Percentiles rank a stretch among this genome's conserved stretches.
Conservation (phyloP, 2,797 vertebrate species). For the Tamandua tetradactyla region DNA sequence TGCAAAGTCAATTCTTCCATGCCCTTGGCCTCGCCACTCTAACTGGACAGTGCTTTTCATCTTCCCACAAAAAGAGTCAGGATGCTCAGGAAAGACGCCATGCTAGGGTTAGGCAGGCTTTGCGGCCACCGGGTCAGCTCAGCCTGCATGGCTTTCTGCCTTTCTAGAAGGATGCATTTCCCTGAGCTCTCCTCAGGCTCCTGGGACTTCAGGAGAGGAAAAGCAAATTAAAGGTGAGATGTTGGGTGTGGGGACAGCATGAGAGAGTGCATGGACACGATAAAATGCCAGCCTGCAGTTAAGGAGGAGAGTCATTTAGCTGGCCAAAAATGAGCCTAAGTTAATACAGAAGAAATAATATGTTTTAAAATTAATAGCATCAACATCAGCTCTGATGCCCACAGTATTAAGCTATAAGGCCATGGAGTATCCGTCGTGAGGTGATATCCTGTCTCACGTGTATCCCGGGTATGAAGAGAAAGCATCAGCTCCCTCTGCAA, state of each 20-base stretch:
- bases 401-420: neutral
- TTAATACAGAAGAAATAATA: slow-evolving; percentile 63
- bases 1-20: neutral
- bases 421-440: neutral
- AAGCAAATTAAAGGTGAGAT: neutral
- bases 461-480: rapidly evolving
- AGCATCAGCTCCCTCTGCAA: rapidly evolving
- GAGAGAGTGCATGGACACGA: neutral
- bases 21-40: neutral
- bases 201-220: neutral
- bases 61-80: neutral
- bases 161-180: neutral
- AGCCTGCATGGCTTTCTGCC: rapidly evolving
- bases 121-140: neutral
- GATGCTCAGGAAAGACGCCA: neutral
- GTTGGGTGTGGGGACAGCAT: neutral
- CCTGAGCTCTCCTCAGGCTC: neutral
- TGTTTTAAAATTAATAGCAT: slow-evolving; percentile 61
- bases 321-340: slow-evolving; percentile 4
- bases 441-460: neutral
- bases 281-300: neutral
- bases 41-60: rapidly evolving
- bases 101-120: neutral
- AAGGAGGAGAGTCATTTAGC: neutral
- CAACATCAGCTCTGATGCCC: slow-evolving; percentile 27